Evolutionary conservation across 2,888 invertebrate genomes (phyloP), one percentile per base, ranked within the genome.

Genomic region (Caenorhabditis sp.): DNA sequence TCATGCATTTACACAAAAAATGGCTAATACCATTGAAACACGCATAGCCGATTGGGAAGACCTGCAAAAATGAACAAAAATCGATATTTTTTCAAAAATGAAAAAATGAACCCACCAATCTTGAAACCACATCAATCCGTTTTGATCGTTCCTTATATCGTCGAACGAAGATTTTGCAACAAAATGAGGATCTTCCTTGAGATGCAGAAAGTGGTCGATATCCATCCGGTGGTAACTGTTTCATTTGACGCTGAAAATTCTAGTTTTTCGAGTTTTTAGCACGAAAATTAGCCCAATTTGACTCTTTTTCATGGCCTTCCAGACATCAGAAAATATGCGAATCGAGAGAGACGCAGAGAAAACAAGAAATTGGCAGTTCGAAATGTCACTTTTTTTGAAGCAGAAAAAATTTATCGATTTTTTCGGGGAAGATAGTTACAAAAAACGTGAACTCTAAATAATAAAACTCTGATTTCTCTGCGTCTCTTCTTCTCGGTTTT

Each of bases 91-190:
- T 31, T 10, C 5, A 31, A 4, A 10, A 10, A 31, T 31, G 5
- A 31, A 31, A 31, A 4, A 31, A 31, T 31, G 10, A 31, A 66
- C 72, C 59, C 49, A 86, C 84, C 74, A 86, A 66, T 76, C 86
- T 66, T 14, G 84, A 84, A 23, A 86, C 86, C 58, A 86, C 86
- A 72, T 86, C 86, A 60, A 86, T 86, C 17, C 86, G 77, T 74
- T 86, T 86, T n/a, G 85, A 85, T 26, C 86, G 65, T 60, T 86
- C 86, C 62, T 86, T 86, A 58, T 86, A 86, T 37, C 85, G 73
- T 8, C 86, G 69, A 8, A 86, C 85, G 65, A 86, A 86, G 19
- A 86, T 80, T 19, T 80, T 76, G 65, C 84, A 86, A 65, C 85
- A 86, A 63, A 84, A 83, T 10, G 82, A 77, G 60, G 77, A 74